Conservation (phyloP, 2,888 invertebrate genomes). For the Biston stratarius region DNA sequence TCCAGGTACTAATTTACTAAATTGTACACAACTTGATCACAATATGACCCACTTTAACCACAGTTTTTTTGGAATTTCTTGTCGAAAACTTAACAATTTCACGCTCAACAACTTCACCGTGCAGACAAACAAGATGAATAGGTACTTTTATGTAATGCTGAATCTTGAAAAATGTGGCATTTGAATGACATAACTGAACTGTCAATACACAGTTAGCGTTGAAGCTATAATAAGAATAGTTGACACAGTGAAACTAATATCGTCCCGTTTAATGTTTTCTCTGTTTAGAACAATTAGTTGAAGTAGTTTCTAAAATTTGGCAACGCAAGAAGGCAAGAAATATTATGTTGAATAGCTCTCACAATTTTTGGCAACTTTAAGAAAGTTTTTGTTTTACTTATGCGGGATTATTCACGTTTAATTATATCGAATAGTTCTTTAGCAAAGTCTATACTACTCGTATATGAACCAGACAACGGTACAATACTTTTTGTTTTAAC, state of each 20-base stretch:
- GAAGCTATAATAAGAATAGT: conserved; percentile 42
- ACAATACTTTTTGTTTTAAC: no score
- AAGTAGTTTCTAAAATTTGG: conserved; percentile 25
- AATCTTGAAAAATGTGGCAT: conserved; percentile 16
- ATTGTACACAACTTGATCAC: not conserved
- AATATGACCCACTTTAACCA: not conserved
- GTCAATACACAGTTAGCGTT: conserved; percentile 45
- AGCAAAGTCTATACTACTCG: no score
- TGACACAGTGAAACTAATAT: conserved; percentile 37
- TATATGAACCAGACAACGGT: no score
- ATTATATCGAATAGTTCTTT: no score
- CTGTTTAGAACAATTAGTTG: conserved; percentile 49
- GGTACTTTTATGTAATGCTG: not conserved
- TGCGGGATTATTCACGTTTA: no score
- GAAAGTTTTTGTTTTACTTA: not conserved
- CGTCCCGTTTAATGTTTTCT: conserved; percentile 47
- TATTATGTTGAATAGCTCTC: no score
- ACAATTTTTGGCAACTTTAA: not conserved
- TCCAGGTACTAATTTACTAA: no score
- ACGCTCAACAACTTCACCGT: not conserved
- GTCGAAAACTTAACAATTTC: not conserved
- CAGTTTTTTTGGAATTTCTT: not conserved
- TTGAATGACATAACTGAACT: conserved; percentile 15
- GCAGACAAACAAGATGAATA: not conserved
- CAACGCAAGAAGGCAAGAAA: not conserved